Base-by-base conservation (phyloP, 2,888 invertebrate species). In the Neocrepidodera transversa region DNA sequence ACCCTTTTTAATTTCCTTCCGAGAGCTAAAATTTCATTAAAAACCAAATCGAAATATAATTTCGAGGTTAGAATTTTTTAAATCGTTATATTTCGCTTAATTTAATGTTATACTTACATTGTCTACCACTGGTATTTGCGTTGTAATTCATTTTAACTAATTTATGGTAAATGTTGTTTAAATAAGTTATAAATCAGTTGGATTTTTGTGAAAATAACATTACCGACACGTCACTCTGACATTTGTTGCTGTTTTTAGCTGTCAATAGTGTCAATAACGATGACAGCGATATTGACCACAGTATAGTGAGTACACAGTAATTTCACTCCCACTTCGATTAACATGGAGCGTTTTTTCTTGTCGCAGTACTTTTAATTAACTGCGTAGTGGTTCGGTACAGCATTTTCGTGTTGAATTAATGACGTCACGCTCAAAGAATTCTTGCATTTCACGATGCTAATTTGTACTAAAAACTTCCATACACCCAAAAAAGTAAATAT, bases 1-100 rank as follows among this genome's bases (percentile, higher is more conserved):
- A 89, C 88, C 45, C 88, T 81, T 76, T 89, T 88, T 1, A 85
- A 81, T 78, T 86, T 87, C 47, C 85, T 81, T 13, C 78, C 79
- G 62, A 80, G 72, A 40, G 76, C 79, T 79, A 53, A 26, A 52
- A 52, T 43, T 35, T 45, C 16, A 55, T 38, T 38, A 42, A 36
- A 23, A 23, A 23, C n/a, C 8, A 7, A 30, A 30, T n/a, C n/a
- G 59, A 50, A 51, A 5, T 20, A 47, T 62, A 43, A 43, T 20
- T 43, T 65, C 61, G 14, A 62, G 61, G 54, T 63, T 62, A 60
- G n/a, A 49, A 55, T 45, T 54, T 52, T 53, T 28, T 11, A 23
- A 18, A 10, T 23, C 60, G 57, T 55, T 60, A 23, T 64, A 67
- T 36, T 40, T 43, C 38, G 6, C 43, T 51, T 28, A 28, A 28